These are phyloP conservation scores for Muschampia plurimacula DNA, from an alignment of 2,888 invertebrate species.

Conservation along the genomic window DNA sequence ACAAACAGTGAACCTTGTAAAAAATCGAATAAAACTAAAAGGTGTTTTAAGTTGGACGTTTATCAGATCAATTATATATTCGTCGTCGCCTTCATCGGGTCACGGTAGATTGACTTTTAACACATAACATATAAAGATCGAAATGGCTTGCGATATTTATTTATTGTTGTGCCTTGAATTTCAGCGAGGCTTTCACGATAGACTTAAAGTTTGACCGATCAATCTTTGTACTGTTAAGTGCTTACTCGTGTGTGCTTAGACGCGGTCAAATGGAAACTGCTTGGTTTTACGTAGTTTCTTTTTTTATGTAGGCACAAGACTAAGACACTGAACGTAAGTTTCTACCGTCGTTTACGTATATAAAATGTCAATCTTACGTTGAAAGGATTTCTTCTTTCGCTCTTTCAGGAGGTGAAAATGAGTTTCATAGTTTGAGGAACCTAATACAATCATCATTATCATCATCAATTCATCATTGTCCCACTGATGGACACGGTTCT, in stretches of 20 bases:
- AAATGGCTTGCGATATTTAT: slow-evolving; percentile 42
- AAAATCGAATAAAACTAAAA: slow-evolving; percentile 46
- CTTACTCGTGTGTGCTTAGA: slow-evolving; percentile 32
- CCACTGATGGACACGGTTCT: too few relatives aligned
- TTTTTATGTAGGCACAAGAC: not conserved
- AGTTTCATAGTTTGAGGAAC: too few relatives aligned
- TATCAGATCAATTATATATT: slow-evolving; percentile 57
- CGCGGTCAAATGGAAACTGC: slow-evolving; percentile 30
- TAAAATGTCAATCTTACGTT: too few relatives aligned
- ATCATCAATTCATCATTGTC: too few relatives aligned
- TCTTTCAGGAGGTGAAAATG: too few relatives aligned
- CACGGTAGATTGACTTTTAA: slow-evolving; percentile 49
- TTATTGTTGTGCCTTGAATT: slow-evolving; percentile 37
- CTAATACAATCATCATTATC: too few relatives aligned
- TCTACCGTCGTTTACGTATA: too few relatives aligned
- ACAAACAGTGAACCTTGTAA: slow-evolving; percentile 37
- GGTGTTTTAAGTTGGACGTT: slow-evolving; percentile 52
- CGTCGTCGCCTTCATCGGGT: slow-evolving; percentile 42
- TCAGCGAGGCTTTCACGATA: slow-evolving; percentile 30
- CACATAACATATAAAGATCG: slow-evolving; percentile 42
- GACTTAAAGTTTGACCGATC: slow-evolving; percentile 38
- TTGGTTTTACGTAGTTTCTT: not conserved
- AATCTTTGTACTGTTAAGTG: slow-evolving; percentile 36
- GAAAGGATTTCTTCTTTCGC: too few relatives aligned
- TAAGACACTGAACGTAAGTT: not conserved